These are phyloP conservation scores for Romanomermis culicivorax DNA, from an alignment of 2,888 invertebrate species.

Conservation along the genomic window DNA sequence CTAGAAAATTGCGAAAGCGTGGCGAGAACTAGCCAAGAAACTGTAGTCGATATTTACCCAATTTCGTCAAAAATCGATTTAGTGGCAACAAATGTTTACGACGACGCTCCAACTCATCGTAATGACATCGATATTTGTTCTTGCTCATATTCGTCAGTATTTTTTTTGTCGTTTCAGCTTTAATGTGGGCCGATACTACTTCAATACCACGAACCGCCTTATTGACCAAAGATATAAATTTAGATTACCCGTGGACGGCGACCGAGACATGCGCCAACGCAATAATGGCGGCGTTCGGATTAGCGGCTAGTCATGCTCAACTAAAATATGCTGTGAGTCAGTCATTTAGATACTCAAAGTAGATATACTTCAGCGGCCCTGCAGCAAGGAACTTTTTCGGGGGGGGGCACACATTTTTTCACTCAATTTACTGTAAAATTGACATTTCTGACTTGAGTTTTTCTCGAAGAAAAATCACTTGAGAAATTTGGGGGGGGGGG, in stretches of 20 bases:
- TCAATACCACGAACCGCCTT: not conserved
- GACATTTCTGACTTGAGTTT: too few relatives aligned
- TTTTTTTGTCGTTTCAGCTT: not conserved
- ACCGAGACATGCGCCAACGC: slow-evolving; percentile 10
- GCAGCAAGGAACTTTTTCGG: too few relatives aligned
- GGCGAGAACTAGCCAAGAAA: not conserved
- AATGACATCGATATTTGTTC: not conserved
- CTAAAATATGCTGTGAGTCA: not conserved
- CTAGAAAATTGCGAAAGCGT: not conserved
- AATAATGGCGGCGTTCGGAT: slow-evolving; percentile 12
- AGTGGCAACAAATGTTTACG: slow-evolving; percentile 43
- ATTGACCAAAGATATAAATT: not conserved
- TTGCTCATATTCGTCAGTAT: not conserved
- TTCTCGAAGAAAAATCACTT: too few relatives aligned
- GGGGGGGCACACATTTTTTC: too few relatives aligned
- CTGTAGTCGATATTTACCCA: slow-evolving; percentile 42
- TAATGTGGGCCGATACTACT: not conserved
- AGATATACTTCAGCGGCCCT: too few relatives aligned
- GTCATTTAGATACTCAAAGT: too few relatives aligned
- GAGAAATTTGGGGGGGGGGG: too few relatives aligned
- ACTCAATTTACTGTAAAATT: too few relatives aligned
- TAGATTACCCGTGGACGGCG: slow-evolving; percentile 9
- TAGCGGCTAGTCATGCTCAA: slow-evolving; percentile 9
- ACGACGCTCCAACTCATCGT: slow-evolving; percentile 14
- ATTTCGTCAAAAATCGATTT: slow-evolving; percentile 49